These are phyloP conservation scores for Zeugodacus cucurbitae DNA, from an alignment of 1,140 invertebrate genomes.

Conservation along the genomic window DNA sequence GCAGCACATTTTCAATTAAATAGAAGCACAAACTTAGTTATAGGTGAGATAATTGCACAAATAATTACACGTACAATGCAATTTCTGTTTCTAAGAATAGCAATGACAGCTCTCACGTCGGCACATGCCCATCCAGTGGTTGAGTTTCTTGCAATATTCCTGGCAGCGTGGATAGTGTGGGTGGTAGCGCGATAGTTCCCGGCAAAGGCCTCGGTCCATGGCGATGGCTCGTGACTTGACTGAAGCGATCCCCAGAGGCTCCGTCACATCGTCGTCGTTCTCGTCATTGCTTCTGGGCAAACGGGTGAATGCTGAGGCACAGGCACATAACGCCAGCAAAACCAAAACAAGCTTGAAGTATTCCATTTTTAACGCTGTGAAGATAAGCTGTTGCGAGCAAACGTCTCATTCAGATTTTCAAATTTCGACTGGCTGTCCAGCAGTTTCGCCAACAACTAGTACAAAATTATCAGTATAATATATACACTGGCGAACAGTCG, in stretches of 20 bases:
- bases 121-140: constrained; percentile 62
- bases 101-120: constrained; percentile 58
- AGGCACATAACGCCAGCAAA: background rate
- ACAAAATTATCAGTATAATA: background rate
- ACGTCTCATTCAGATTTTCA: background rate
- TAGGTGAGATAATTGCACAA: background rate
- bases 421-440: background rate
- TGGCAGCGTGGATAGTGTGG: constrained; percentile 59
- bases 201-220: constrained; percentile 53
- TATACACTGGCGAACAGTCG: background rate
- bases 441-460: background rate
- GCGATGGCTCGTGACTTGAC: constrained; percentile 57
- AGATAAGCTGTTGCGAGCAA: background rate
- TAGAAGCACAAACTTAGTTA: background rate
- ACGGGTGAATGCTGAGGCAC: background rate
- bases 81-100: constrained; percentile 42
- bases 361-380: background rate
- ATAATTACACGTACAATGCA: background rate
- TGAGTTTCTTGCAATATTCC: constrained; percentile 56
- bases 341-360: background rate
- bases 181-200: constrained; percentile 50
- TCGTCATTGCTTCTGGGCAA: background rate
- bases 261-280: constrained; percentile 11
- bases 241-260: constrained; percentile 48
- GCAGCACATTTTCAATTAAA: background rate